A percentile compares a stretch with the other conserved stretches of the same genome.
Evolutionary conservation across 1,140 invertebrate genomes (phyloP).

Genomic region (Paraescarpia echinospica): DNA sequence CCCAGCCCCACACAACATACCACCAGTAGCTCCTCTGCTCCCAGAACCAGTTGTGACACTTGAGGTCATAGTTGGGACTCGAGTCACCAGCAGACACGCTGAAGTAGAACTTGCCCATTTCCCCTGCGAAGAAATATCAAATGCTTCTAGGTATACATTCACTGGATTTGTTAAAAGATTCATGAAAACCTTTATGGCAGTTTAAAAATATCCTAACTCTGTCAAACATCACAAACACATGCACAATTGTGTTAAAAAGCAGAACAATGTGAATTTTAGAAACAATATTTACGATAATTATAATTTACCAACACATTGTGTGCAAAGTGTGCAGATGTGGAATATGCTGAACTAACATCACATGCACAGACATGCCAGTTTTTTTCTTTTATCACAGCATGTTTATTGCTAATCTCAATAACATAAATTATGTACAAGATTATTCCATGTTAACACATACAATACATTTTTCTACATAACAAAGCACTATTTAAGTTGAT

Average conservation of each 20-base stretch:
- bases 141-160: not conserved
- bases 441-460: not conserved
- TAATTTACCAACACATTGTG: not conserved
- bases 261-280: not conserved
- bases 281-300: not conserved
- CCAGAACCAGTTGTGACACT: not conserved
- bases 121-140: not conserved
- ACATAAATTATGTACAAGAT: not conserved
- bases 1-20: not conserved
- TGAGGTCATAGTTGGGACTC: not conserved
- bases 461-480: not conserved
- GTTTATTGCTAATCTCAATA: not conserved
- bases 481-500: too few relatives aligned
- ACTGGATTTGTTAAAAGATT: not conserved
- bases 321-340: not conserved
- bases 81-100: not conserved
- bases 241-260: not conserved
- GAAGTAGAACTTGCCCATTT: not conserved
- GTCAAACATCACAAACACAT: not conserved
- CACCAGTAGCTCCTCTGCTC: not conserved
- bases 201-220: not conserved
- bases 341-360: not conserved
- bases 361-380: not conserved
- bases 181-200: not conserved
- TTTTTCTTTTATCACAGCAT: not conserved